Percentiles rank a stretch among this genome's conserved stretches.
These are phyloP conservation scores for Ips nitidus DNA, from an alignment of 1,140 invertebrate species.

Conservation along the genomic window DNA sequence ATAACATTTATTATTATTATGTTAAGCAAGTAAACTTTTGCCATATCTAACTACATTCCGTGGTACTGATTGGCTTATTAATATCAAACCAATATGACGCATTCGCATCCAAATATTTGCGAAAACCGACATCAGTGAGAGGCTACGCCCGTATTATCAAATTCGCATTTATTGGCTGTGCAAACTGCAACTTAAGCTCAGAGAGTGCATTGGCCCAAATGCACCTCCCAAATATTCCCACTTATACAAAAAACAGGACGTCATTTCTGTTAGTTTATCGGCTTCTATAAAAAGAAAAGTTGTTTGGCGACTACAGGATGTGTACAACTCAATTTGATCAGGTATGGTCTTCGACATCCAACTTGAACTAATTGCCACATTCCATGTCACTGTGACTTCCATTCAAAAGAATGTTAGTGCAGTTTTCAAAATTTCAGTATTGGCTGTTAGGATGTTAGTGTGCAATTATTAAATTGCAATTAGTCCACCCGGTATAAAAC, in stretches of 20 bases:
- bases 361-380: too few species aligned
- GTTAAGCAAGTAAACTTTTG: too few species aligned
- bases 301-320: slow-evolving; percentile 29
- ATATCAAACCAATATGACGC: too few species aligned
- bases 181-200: slow-evolving; percentile 26
- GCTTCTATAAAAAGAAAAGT: slow-evolving; percentile 34
- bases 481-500: slow-evolving; percentile 1
- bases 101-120: slow-evolving; percentile 22
- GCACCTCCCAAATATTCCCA: slow-evolving; percentile 36
- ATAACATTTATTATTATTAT: too few species aligned
- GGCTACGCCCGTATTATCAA: slow-evolving; percentile 30
- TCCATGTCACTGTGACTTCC: too few species aligned
- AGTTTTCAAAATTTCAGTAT: too few species aligned
- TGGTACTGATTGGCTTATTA: too few species aligned
- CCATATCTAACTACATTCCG: too few species aligned
- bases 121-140: slow-evolving; percentile 5
- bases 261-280: slow-evolving; percentile 34
- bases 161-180: slow-evolving; percentile 35
- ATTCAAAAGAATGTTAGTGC: too few species aligned
- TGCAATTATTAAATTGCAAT: too few species aligned
- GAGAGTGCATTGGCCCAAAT: slow-evolving; percentile 31
- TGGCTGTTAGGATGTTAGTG: too few species aligned
- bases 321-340: not conserved
- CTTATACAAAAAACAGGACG: slow-evolving; percentile 30
- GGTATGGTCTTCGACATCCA: too few species aligned